phyloP scores from a whole-genome alignment of 2,113 vertebrate genomes.

The Zapornia atra region DNA sequence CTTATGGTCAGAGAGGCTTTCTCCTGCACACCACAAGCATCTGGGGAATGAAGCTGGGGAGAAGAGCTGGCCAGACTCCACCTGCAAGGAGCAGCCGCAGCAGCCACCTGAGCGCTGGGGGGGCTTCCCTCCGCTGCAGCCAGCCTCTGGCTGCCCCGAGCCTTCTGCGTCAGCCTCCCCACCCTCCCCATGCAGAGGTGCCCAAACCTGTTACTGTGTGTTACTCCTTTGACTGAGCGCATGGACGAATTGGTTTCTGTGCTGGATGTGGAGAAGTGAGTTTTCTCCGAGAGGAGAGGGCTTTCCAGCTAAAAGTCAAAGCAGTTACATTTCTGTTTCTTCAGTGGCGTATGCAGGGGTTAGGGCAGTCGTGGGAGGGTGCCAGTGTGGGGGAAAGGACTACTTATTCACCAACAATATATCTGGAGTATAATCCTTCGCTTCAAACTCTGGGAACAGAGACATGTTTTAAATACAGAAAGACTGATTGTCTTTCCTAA shows the following conservation, averaged over 20 bases:
- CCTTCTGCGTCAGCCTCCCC: neutral
- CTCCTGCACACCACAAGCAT: neutral
- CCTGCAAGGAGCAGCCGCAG: neutral
- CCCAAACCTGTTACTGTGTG: neutral
- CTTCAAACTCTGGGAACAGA: neutral
- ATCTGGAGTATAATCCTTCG: neutral
- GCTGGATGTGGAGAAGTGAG: neutral
- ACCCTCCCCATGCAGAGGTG: accelerated
- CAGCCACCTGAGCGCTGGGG: neutral
- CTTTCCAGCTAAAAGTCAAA: neutral
- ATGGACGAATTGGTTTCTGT: neutral
- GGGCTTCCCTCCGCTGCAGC: accelerated
- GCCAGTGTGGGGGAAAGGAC: neutral
- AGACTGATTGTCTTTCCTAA: conserved; percentile 2
- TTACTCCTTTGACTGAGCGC: neutral
- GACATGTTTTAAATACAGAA: conserved; percentile 4
- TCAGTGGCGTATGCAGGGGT: neutral
- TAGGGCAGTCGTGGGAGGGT: neutral
- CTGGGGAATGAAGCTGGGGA: neutral
- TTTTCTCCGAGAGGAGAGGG: neutral
- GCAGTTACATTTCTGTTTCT: neutral
- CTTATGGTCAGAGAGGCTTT: neutral
- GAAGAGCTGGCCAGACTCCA: neutral
- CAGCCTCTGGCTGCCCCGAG: neutral
- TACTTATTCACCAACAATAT: neutral